Percentiles rank a stretch among this genome's conserved stretches.
Evolutionary conservation across 2,113 vertebrate genomes (phyloP).

Genomic region (Stigmatopora nigra): DNA sequence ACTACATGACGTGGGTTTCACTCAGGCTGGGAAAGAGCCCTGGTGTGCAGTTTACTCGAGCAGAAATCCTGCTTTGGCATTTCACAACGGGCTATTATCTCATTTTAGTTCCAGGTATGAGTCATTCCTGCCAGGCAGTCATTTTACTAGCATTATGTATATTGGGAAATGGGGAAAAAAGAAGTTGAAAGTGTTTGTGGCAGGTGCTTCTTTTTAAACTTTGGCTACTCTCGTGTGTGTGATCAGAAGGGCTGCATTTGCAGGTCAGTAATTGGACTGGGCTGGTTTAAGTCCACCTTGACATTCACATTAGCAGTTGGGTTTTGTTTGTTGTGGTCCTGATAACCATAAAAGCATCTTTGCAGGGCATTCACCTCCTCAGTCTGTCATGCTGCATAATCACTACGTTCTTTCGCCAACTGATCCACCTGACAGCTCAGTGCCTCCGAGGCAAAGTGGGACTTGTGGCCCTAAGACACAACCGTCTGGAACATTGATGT

Average conservation of each 20-base stretch:
- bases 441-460: constrained; percentile 37
- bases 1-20: neutral
- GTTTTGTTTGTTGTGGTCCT: constrained; percentile 4
- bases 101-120: constrained; percentile 26
- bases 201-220: neutral
- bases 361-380: neutral
- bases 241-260: neutral
- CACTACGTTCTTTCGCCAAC: constrained; percentile 38
- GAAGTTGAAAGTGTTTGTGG: neutral
- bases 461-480: constrained; percentile 17
- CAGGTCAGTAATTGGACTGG: neutral
- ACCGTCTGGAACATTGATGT: constrained; percentile 32
- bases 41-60: constrained; percentile 32
- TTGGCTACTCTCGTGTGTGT: neutral
- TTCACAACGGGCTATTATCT: constrained; percentile 28
- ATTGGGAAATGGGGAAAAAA: constrained; percentile 4
- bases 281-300: neutral
- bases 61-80: constrained; percentile 44
- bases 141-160: constrained; percentile 13
- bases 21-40: neutral
- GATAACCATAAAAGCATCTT: constrained; percentile 6
- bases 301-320: neutral
- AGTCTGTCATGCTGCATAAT: constrained; percentile 64
- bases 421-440: constrained; percentile 67
- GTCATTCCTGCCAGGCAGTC: constrained; percentile 31